phyloP scores from a whole-genome alignment of 2,113 vertebrate genomes.

The Semicossyphus pulcher region DNA sequence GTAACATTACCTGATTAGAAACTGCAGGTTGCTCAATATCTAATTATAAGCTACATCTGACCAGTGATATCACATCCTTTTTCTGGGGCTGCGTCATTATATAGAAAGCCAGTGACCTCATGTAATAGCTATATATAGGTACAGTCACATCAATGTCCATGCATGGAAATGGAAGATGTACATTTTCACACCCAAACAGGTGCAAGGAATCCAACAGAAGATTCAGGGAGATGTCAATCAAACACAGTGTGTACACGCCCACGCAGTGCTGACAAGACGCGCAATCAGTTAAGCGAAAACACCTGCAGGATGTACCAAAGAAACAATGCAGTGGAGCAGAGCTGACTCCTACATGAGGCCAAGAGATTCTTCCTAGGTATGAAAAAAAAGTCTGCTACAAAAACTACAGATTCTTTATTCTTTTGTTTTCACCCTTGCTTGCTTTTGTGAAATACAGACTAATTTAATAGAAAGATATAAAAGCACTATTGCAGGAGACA shows the following conservation, averaged over 20 bases:
- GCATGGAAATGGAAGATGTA: neutral
- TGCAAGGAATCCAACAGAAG: neutral
- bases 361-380: neutral
- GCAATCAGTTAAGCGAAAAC: conserved; percentile 15
- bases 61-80: neutral
- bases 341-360: neutral
- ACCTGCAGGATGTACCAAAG: neutral
- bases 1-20: too few species aligned
- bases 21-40: too few species aligned
- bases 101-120: neutral
- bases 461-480: neutral
- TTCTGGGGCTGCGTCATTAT: neutral
- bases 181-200: conserved; percentile 8
- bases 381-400: neutral
- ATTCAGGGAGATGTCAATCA: conserved; percentile 2
- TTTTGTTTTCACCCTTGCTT: neutral
- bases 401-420: neutral
- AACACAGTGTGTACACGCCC: neutral
- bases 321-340: neutral
- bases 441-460: neutral
- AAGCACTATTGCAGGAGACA: neutral
- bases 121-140: too few species aligned
- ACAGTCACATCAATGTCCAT: neutral
- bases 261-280: neutral
- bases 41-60: neutral